Evolutionary conservation across 2,113 vertebrate species (phyloP).

Genomic region (Alligator sinensis): DNA sequence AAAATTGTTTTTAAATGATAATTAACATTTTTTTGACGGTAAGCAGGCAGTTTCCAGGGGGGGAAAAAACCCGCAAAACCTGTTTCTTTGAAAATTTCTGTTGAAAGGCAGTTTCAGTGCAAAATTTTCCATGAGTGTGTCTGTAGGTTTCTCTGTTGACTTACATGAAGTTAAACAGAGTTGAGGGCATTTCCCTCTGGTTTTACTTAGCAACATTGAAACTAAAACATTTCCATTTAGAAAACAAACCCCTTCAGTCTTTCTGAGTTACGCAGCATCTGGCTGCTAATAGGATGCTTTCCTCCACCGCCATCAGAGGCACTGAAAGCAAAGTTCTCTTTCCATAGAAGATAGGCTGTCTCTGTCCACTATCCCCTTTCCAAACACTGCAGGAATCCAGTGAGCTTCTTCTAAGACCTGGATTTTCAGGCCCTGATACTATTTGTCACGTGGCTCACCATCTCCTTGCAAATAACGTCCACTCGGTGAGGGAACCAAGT

Average conservation of each 20-base stretch:
- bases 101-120: not conserved
- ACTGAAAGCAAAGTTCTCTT: not conserved
- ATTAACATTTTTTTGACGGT: too few relatives aligned
- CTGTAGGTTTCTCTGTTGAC: conserved; percentile 8
- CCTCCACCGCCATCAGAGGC: accelerated
- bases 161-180: not conserved
- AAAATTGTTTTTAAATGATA: not conserved
- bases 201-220: not conserved
- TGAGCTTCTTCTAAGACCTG: not conserved
- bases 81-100: not conserved
- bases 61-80: too few relatives aligned
- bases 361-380: not conserved
- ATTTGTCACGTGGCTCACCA: not conserved
- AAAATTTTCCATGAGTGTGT: conserved; percentile 1
- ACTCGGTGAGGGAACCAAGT: not conserved
- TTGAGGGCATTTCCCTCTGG: not conserved
- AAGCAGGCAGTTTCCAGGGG: too few relatives aligned
- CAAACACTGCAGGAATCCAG: not conserved
- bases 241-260: not conserved
- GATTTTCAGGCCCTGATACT: too few relatives aligned
- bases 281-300: accelerated
- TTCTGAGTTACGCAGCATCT: not conserved
- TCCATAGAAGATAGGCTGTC: not conserved
- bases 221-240: not conserved
- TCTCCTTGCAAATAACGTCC: accelerated